Base-by-base conservation (phyloP, 1,140 invertebrate genomes). In the Ectropis grisescens region DNA sequence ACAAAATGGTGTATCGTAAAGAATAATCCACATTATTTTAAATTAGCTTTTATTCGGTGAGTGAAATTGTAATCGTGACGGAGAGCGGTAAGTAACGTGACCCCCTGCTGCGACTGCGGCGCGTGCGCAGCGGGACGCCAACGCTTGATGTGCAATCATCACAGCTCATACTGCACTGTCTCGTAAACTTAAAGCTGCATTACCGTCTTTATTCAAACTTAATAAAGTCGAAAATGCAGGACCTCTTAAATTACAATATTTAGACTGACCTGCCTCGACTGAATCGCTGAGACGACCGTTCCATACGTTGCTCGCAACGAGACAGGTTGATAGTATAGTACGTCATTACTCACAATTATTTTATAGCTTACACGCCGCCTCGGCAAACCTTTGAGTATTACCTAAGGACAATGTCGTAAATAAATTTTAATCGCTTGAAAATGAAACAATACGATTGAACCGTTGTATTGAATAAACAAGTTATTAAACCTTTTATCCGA, bases 31-130 rank as follows among this genome's bases (percentile, higher is more conserved):
- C 14, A 40, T 49, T 45, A 52, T 57, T 46, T 44, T 45, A 37
- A 42, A 45, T 41, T 43, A 32, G 38, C 25, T 40, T 51, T 51
- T 51, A 59, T 55, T 41, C 48, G 40, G 37, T 46, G 39, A 41
- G 53, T 59, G 41, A 52, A 54, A 57, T 39, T 49, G 38, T 59
- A 56, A 58, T 58, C 64, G 60, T 68, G 58, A 64, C 58, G 64
- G 61, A 68, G 60, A 58, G 64, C 53, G 52, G 41, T 65, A 57
- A 65, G 59, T 59, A 55, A 54, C 29, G 45, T 47, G 46, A 35
- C 24, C 34, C 33, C 61, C 54, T 36, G 57, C 56, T 46, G 68
- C 35, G 16, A 19, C 16, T 4, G 3, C 16, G 16, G 62, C 37
- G 19, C 23, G 39, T 47, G 48, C 47, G 19, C 68, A 54, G 61